Conservation (phyloP, 1,140 invertebrate species). For the Homalodisca vitripennis region DNA sequence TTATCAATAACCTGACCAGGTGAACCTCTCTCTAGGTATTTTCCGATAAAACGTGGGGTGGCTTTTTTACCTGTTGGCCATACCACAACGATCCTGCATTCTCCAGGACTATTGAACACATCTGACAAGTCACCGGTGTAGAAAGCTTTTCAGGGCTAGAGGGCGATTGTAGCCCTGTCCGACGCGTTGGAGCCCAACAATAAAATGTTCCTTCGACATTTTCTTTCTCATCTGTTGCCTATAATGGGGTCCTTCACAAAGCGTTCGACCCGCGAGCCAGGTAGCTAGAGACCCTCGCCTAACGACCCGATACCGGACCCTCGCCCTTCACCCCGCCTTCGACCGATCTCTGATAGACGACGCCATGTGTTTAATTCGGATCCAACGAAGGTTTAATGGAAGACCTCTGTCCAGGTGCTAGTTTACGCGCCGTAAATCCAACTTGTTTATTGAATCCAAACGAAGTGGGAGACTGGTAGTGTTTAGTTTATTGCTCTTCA, state of each 20-base stretch:
- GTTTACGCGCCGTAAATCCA: background rate
- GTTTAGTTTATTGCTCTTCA: no score
- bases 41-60: background rate
- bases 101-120: background rate
- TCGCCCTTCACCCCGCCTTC: background rate
- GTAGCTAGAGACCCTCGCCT: no score
- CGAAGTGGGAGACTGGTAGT: no score
- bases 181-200: no score
- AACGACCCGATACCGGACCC: background rate
- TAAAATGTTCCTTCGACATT: background rate
- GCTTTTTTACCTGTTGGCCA: no score
- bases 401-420: conserved; percentile 15
- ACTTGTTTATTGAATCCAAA: background rate
- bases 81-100: no score
- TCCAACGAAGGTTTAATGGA: conserved; percentile 4
- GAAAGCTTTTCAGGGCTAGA: background rate
- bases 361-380: background rate
- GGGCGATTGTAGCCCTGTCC: background rate
- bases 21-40: background rate
- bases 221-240: conserved; percentile 17
- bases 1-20: conserved; percentile 3
- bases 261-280: no score
- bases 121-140: conserved; percentile 5
- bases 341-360: no score
- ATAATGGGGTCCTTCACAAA: conserved; percentile 1